Evolutionary conservation across 2,797 vertebrate species (phyloP), one percentile per base, ranked within the genome.

Genomic region (Argya squamiceps): DNA sequence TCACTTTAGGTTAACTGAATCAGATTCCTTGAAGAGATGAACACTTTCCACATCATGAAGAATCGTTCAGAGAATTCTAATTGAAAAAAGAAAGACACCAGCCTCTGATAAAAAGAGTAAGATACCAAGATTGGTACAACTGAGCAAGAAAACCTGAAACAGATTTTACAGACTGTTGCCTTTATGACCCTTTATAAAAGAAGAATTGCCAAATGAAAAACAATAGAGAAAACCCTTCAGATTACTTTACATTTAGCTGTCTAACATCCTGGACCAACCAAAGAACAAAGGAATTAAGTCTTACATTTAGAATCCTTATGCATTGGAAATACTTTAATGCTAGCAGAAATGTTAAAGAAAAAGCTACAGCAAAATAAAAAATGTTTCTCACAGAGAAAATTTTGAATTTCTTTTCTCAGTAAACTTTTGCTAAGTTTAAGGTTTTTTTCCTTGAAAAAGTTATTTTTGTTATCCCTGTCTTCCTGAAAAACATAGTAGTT

Each of bases 11-110:
- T 98, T 98, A 98, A 98, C 97, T 96, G 96, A 97, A 97, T 97
- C 87, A 94, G 96, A 97, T 98, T 97, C 95, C 90, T 97, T 89
- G 84, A 97, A 97, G 96, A 97, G 93, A 97, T 96, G 96, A 96
- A 96, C 92, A 97, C 91, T 96, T 92, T 97, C 80, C 92, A 97
- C 97, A 96, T 98, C 96, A 96, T 80, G 97, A 97, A 89, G 94
- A 96, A 97, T 97, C 97, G 98, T 97, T 98, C 94, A 93, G 93
- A 97, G 97, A 96, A 94, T 97, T 97, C 92, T 97, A 98, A 98
- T 96, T 97, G 97, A 97, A 97, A 98, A 95, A 94, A 94, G 67
- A 95, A 96, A 94, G 89, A 96, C 44, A 71, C 60, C 15, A 88
- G 37, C 67, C 82, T 89, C 50, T 92, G 97, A 89, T 16, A 67